Percentiles rank a stretch among this genome's conserved stretches.
These are phyloP conservation scores for Ophion ventricosus DNA, from an alignment of 2,888 invertebrate genomes.

Conservation along the genomic window DNA sequence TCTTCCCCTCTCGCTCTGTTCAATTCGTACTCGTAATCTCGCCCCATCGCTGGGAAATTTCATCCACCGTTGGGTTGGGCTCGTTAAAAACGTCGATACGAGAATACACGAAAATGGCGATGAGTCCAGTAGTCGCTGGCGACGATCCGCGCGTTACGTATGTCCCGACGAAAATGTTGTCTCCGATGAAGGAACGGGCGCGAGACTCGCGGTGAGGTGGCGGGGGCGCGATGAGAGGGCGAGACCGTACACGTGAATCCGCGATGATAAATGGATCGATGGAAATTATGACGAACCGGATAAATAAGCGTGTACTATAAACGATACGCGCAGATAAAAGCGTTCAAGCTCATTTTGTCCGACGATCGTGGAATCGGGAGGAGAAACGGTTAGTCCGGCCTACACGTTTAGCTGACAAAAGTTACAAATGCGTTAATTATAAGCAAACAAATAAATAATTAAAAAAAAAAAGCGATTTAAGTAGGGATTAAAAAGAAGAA, in stretches of 20 bases:
- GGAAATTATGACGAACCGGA: slow-evolving; percentile 28
- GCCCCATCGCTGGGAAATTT: slow-evolving; percentile 13
- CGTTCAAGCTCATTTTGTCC: slow-evolving; percentile 62
- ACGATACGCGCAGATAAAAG: slow-evolving; percentile 32
- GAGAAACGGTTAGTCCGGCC: slow-evolving; percentile 80
- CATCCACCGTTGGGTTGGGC: slow-evolving; percentile 25
- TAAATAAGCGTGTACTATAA: slow-evolving; percentile 23
- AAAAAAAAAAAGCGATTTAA: slow-evolving; percentile 60
- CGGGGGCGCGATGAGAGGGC: slow-evolving; percentile 3
- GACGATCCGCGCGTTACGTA: slow-evolving; percentile 34
- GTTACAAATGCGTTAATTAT: slow-evolving; percentile 64
- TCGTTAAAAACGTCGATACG: slow-evolving; percentile 1
- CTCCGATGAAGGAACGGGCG: slow-evolving; percentile 30
- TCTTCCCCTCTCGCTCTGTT: slow-evolving; percentile 60
- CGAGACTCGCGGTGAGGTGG: slow-evolving; percentile 6
- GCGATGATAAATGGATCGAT: neutral
- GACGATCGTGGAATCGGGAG: slow-evolving; percentile 65
- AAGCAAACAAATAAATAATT: slow-evolving; percentile 61
- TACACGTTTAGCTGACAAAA: slow-evolving; percentile 79
- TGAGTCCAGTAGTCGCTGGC: slow-evolving; percentile 56
- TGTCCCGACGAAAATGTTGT: neutral
- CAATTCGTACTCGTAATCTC: slow-evolving; percentile 34
- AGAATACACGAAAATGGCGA: slow-evolving; percentile 28
- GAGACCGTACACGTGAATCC: slow-evolving; percentile 9
- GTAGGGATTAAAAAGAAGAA: slow-evolving; percentile 64